phyloP scores from a whole-genome alignment of 1,140 invertebrate genomes.

The Drosophila orosa region DNA sequence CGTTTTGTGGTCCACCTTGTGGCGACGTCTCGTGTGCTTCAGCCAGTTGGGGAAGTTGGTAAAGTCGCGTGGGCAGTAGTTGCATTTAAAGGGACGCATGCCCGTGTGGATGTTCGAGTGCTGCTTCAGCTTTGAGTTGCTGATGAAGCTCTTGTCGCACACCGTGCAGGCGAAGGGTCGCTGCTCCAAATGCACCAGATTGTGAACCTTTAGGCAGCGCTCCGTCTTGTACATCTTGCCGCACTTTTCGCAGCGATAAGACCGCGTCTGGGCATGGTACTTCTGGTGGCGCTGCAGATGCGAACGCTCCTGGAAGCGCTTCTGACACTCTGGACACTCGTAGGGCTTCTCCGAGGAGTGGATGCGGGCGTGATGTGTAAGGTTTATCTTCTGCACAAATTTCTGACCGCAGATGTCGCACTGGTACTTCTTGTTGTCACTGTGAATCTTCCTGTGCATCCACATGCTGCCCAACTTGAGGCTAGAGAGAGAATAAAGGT shows the following conservation, averaged over 20 bases:
- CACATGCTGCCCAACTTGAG: slow-evolving; percentile 85
- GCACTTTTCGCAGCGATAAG: slow-evolving; percentile 85
- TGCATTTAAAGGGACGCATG: slow-evolving; percentile 85
- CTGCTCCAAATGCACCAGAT: slow-evolving; percentile 84
- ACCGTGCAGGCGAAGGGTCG: slow-evolving; percentile 85
- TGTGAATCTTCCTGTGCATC: slow-evolving; percentile 85
- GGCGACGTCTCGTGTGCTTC: slow-evolving; percentile 86
- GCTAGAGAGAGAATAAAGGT: slow-evolving; percentile 52
- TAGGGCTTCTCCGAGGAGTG: slow-evolving; percentile 87
- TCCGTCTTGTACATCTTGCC: slow-evolving; percentile 85
- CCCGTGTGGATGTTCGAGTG: slow-evolving; percentile 86
- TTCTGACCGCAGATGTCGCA: slow-evolving; percentile 85
- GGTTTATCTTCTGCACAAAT: slow-evolving; percentile 85
- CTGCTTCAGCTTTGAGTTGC: slow-evolving; percentile 85
- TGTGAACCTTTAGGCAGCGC: slow-evolving; percentile 85
- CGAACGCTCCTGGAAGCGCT: slow-evolving; percentile 85
- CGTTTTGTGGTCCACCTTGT: slow-evolving; percentile 86
- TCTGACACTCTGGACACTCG: slow-evolving; percentile 87
- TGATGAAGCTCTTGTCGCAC: slow-evolving; percentile 85
- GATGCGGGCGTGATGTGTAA: slow-evolving; percentile 85
- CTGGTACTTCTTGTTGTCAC: slow-evolving; percentile 84
- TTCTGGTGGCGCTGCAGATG: slow-evolving; percentile 85
- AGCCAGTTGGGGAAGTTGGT: slow-evolving; percentile 86
- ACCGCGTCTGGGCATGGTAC: slow-evolving; percentile 84
- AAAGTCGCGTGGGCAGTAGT: slow-evolving; percentile 86